Percentiles rank a stretch among this genome's conserved stretches.
phyloP scores from a whole-genome alignment of 2,113 vertebrate species.

The Mastomys coucha region DNA sequence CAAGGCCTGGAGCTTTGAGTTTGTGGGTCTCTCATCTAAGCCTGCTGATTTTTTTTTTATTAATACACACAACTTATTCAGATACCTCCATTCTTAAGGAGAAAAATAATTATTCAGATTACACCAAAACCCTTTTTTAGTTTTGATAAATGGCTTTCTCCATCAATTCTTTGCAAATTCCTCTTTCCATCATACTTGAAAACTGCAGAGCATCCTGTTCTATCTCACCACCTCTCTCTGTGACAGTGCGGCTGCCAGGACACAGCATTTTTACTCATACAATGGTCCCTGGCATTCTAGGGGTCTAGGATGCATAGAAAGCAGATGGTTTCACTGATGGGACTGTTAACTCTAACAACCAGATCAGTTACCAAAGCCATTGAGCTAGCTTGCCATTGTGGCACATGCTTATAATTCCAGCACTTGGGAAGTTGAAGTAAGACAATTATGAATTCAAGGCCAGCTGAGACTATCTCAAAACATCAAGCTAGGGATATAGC shows the following conservation, averaged over 20 bases:
- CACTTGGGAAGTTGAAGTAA: not conserved
- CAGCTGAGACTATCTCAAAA: not conserved
- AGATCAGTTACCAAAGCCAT: constrained; percentile 11
- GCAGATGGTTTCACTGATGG: constrained; percentile 36
- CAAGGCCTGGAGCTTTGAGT: not conserved
- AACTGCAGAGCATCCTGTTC: not conserved
- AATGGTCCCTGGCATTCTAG: not conserved
- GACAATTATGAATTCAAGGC: not conserved
- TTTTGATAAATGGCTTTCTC: constrained; percentile 34
- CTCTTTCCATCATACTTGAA: constrained; percentile 25
- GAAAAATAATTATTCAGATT: constrained; percentile 57
- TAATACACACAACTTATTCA: constrained; percentile 58
- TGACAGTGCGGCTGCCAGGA: not conserved
- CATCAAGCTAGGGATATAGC: not conserved
- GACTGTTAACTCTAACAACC: not conserved
- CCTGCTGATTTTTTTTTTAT: constrained; percentile 29
- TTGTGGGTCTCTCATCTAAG: not conserved
- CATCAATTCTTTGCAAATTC: not conserved
- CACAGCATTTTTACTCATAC: not conserved
- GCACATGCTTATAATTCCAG: not conserved
- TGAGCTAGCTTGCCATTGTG: not conserved
- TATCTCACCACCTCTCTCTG: not conserved
- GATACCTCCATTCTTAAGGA: constrained; percentile 58
- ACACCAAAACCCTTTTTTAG: constrained; percentile 51
- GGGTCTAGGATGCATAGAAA: constrained; percentile 3